Evolutionary conservation across 53 echinoderm and acorn worm species (phyloP).

Genomic region (Crossaster papposus): DNA sequence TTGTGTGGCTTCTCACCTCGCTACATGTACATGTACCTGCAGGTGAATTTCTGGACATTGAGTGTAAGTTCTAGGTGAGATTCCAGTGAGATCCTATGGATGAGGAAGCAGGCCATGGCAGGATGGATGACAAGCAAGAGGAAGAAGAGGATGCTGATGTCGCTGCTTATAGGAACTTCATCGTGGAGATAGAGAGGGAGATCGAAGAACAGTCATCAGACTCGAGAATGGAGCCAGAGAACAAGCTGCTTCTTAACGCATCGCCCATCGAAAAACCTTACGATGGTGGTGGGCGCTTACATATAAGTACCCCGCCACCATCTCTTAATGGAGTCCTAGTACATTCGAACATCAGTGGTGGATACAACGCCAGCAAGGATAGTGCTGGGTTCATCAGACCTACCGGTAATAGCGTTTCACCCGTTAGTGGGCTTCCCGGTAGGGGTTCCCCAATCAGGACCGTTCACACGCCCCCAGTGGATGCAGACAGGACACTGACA

Average conservation of each 20-base stretch:
- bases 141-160: constrained; percentile 61
- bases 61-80: constrained; percentile 1
- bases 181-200: constrained; percentile 74
- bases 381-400: neutral
- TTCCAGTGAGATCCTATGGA: constrained; percentile 42
- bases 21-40: neutral
- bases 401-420: neutral
- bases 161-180: constrained; percentile 72
- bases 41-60: neutral
- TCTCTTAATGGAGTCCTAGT: constrained; percentile 29
- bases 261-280: neutral
- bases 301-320: constrained; percentile 24
- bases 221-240: neutral
- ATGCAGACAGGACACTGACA: constrained; percentile 2
- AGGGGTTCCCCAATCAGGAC: constrained; percentile 14
- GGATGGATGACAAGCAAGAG: constrained; percentile 30
- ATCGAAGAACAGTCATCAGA: constrained; percentile 55
- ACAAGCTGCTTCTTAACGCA: neutral
- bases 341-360: neutral
- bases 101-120: constrained; percentile 30
- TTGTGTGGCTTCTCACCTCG: neutral
- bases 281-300: neutral
- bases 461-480: constrained; percentile 12
- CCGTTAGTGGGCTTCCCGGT: neutral
- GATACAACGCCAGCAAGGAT: neutral